Conservation (phyloP, 30 jellyfish, hydroid and myxozoan genomes). For the Aurelia sp. region DNA sequence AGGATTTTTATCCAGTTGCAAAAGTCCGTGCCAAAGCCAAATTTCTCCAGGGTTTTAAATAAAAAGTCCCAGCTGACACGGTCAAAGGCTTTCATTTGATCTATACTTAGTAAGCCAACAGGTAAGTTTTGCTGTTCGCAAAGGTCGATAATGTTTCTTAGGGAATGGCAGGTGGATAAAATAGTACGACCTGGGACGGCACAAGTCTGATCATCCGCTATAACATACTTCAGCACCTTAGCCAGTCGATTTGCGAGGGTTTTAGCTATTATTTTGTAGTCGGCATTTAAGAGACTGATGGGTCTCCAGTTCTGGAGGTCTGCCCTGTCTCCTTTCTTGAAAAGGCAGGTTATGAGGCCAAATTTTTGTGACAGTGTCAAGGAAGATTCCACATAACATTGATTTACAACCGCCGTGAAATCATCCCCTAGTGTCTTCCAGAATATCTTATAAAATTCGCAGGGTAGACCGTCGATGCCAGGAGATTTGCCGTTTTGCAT, state of each 20-base stretch:
- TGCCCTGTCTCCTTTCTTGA: slow-evolving; percentile 23
- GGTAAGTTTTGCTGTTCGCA: slow-evolving; percentile 28
- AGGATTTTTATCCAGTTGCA: slow-evolving; percentile 6
- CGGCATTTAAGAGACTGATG: slow-evolving; percentile 42
- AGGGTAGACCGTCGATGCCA: slow-evolving; percentile 41
- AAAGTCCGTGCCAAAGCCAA: slow-evolving; percentile 32
- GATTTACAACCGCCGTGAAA: background rate
- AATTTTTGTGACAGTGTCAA: slow-evolving; percentile 1
- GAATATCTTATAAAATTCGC: slow-evolving; percentile 3
- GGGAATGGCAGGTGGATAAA: slow-evolving; percentile 17
- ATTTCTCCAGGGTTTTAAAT: background rate
- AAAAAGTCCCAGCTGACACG: slow-evolving; percentile 17
- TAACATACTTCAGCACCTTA: slow-evolving; percentile 9
- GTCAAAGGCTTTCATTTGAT: slow-evolving; percentile 48
- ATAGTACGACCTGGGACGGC: slow-evolving; percentile 37
- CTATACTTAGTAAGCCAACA: background rate
- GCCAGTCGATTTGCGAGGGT: slow-evolving; percentile 39
- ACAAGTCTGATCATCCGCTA: slow-evolving; percentile 45
- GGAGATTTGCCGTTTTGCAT: slow-evolving; percentile 42
- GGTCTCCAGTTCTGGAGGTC: slow-evolving; percentile 49
- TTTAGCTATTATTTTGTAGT: slow-evolving; percentile 44
- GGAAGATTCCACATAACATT: background rate
- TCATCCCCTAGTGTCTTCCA: slow-evolving; percentile 10
- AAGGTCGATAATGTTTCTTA: slow-evolving; percentile 15
- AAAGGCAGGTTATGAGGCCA: slow-evolving; percentile 4